Conservation (phyloP, 2,888 invertebrate species). For the Aphodius granarius region DNA sequence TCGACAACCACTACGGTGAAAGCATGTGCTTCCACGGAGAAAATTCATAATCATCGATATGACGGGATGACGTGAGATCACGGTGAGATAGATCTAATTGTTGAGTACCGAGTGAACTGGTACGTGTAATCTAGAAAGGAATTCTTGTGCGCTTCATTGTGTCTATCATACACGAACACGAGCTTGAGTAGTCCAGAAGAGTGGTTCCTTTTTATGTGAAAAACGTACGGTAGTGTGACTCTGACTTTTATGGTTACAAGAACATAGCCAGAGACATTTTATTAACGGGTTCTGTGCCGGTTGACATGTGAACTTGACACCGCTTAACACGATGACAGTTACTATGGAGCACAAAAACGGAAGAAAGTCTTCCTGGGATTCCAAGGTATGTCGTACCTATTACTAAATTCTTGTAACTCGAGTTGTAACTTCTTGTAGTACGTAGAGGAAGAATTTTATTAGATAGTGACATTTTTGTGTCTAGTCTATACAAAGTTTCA, state of each 20-base stretch:
- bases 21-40: background rate
- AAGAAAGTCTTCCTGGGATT: slow-evolving; percentile 60
- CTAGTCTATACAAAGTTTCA: no score
- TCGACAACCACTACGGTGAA: background rate
- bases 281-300: background rate
- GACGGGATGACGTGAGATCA: background rate
- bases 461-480: no score
- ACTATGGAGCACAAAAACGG: slow-evolving; percentile 56
- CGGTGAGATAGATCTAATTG: background rate
- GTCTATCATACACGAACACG: background rate
- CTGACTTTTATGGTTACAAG: background rate
- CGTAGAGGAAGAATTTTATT: no score
- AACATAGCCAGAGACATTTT: background rate
- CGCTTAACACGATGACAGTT: slow-evolving; percentile 50
- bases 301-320: slow-evolving; percentile 11
- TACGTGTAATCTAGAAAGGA: background rate
- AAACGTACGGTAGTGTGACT: background rate
- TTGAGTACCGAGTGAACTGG: background rate
- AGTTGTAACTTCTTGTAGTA: no score
- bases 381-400: slow-evolving; percentile 59
- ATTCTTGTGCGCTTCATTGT: background rate
- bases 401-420: no score
- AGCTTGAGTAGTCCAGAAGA: background rate
- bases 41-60: background rate
- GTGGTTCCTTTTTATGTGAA: background rate